phyloP scores from a whole-genome alignment of 2,888 invertebrate species.

The Colletes collaris region DNA sequence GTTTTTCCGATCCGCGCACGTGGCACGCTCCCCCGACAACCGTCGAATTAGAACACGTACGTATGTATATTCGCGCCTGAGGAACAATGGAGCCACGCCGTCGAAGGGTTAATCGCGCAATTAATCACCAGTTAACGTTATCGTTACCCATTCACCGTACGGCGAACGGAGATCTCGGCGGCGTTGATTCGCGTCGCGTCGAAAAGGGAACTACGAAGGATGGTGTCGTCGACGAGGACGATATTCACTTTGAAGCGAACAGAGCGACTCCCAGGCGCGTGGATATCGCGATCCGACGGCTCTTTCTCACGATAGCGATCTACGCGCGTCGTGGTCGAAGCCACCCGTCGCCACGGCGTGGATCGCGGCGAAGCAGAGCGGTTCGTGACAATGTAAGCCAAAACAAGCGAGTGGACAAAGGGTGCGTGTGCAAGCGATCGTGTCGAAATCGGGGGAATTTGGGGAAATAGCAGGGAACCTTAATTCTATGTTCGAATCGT shows the following conservation, averaged over 20 bases:
- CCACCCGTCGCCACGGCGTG: constrained; percentile 7
- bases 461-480: background rate
- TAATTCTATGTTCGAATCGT: background rate
- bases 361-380: constrained; percentile 14
- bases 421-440: constrained; percentile 22
- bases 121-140: constrained; percentile 50
- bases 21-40: background rate
- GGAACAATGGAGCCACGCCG: constrained; percentile 30
- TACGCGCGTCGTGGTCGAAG: background rate
- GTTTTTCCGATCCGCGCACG: background rate
- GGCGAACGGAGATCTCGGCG: too few species aligned
- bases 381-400: constrained; percentile 22
- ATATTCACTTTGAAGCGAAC: too few species aligned
- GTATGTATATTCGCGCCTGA: constrained; percentile 32
- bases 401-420: constrained; percentile 20
- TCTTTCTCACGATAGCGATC: background rate
- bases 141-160: constrained; percentile 1
- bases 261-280: too few species aligned
- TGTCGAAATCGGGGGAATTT: background rate
- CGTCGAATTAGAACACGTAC: constrained; percentile 37
- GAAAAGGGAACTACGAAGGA: background rate
- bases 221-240: too few species aligned
- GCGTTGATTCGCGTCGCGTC: too few species aligned
- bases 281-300: constrained; percentile 54
- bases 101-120: constrained; percentile 40